Conservation (phyloP, 64 coral and sea anemone species). For the Stichodactyla helianthus region DNA sequence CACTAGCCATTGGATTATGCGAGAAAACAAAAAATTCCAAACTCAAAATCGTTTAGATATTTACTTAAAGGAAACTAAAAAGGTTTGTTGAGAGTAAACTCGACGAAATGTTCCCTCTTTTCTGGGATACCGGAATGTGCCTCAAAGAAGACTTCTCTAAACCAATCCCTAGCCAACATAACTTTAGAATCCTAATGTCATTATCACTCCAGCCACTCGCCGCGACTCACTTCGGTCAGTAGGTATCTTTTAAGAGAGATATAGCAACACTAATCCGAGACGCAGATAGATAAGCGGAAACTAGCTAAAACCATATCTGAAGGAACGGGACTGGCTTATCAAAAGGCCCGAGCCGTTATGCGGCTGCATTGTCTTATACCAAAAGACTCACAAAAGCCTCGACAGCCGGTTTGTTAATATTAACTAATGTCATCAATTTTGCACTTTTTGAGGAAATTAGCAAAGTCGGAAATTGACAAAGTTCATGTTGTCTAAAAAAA, state of each 20-base stretch:
- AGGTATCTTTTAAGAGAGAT: not conserved
- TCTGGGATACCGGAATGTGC: not conserved
- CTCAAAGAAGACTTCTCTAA: not conserved
- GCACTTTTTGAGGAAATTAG: not conserved
- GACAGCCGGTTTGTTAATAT: conserved; percentile 1
- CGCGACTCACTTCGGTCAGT: not conserved
- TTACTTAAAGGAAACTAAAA: not conserved
- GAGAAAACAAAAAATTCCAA: not conserved
- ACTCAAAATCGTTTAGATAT: not conserved
- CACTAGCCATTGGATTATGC: not conserved
- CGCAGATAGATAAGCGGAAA: not conserved
- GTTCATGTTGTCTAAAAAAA: not conserved
- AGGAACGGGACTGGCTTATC: not conserved
- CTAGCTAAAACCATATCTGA: not conserved
- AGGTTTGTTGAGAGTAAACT: not conserved
- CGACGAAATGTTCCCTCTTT: not conserved
- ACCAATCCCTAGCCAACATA: not conserved
- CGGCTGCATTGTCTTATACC: not conserved
- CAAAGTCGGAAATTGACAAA: not conserved
- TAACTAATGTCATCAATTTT: conserved; percentile 9
- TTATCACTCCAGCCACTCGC: not conserved
- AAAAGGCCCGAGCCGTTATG: not conserved
- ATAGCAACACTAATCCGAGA: not conserved
- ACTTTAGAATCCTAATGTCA: conserved; percentile 4
- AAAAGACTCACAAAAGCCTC: not conserved